phyloP scores from a whole-genome alignment of 2,888 invertebrate species.

The Tanypteryx hageni region DNA sequence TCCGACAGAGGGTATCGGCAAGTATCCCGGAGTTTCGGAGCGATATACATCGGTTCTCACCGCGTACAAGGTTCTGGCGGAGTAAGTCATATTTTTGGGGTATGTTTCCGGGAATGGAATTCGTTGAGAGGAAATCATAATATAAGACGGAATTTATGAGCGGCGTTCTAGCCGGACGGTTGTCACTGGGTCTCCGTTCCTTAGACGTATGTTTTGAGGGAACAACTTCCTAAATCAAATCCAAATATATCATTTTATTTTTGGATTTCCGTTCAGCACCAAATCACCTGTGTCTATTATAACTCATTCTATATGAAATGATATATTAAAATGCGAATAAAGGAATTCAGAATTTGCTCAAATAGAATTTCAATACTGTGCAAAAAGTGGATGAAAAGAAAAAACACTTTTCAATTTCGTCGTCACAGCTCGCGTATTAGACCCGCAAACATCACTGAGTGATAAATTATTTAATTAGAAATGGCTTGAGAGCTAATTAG shows the following conservation, averaged over 20 bases:
- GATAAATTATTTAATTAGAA: no score
- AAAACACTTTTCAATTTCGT: no score
- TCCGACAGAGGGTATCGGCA: conserved; percentile 55
- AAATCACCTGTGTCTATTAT: neutral
- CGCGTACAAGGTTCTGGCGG: conserved; percentile 31
- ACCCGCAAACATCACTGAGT: no score
- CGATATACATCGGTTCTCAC: conserved; percentile 63
- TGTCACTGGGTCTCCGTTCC: conserved; percentile 22
- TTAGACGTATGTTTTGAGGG: neutral
- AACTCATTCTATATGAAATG: neutral
- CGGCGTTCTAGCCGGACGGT: conserved; percentile 6
- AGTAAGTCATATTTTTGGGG: conserved; percentile 55
- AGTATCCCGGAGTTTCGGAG: conserved; percentile 46
- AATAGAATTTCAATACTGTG: no score
- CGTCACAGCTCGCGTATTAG: no score
- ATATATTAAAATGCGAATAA: neutral
- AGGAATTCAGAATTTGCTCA: no score
- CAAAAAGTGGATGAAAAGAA: no score
- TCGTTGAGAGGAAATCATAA: conserved; percentile 59
- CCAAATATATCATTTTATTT: conserved; percentile 14
- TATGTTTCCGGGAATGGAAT: conserved; percentile 52
- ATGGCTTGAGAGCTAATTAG: no score
- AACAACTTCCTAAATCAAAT: conserved; percentile 46
- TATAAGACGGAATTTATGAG: conserved; percentile 31
- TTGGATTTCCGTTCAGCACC: neutral